phyloP scores from a whole-genome alignment of 2,888 invertebrate genomes.

The Macropis europaea region DNA sequence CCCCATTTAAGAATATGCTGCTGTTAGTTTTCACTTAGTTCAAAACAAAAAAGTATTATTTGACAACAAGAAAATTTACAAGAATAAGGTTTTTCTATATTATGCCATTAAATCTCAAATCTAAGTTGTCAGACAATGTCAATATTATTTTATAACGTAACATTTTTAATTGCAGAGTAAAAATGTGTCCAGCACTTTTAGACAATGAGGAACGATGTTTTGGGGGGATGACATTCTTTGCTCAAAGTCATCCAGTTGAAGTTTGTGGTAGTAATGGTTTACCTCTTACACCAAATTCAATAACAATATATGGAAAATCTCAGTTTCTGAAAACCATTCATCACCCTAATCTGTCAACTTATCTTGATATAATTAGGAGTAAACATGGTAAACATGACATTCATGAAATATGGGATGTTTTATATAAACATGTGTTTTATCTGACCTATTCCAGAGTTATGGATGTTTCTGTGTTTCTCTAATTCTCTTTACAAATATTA shows the following conservation, averaged over 20 bases:
- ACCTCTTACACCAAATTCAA: conserved; percentile 97
- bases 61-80: too few relatives aligned
- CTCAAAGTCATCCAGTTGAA: conserved; percentile 93
- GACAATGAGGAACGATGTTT: conserved; percentile 82
- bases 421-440: too few relatives aligned
- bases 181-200: conserved; percentile 78
- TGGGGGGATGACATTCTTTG: conserved; percentile 95
- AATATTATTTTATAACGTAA: neutral
- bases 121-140: too few relatives aligned
- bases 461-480: too few relatives aligned
- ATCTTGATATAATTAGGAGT: conserved; percentile 94
- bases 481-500: too few relatives aligned
- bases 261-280: conserved; percentile 97
- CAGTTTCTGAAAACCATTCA: conserved; percentile 89
- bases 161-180: neutral
- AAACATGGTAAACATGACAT: conserved; percentile 89
- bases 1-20: too few relatives aligned
- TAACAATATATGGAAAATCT: conserved; percentile 94
- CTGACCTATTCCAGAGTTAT: too few relatives aligned
- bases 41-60: too few relatives aligned
- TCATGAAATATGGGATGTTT: neutral
- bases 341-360: conserved; percentile 92
- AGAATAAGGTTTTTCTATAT: too few relatives aligned
- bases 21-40: too few relatives aligned
- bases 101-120: too few relatives aligned